These are phyloP conservation scores for Euproctis similis DNA, from an alignment of 2,888 invertebrate species.

Conservation along the genomic window DNA sequence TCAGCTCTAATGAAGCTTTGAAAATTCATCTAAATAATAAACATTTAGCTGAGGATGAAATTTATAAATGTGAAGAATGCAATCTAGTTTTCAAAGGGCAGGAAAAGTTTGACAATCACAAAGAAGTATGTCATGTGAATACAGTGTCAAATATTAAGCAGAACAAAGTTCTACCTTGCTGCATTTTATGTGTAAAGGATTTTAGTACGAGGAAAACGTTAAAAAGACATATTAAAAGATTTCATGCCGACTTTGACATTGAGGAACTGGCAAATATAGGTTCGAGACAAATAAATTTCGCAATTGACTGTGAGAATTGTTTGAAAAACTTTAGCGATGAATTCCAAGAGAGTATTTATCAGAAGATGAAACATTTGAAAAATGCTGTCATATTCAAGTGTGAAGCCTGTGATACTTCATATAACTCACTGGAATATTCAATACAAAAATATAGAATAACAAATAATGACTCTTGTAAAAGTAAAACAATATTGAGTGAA, in stretches of 20 bases:
- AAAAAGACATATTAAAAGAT: slow-evolving; percentile 56
- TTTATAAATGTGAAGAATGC: slow-evolving; percentile 58
- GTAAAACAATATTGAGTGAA: slow-evolving; percentile 52
- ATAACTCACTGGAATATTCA: slow-evolving; percentile 41
- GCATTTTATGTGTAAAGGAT: slow-evolving; percentile 55
- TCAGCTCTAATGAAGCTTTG: slow-evolving; percentile 42
- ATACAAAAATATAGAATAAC: slow-evolving; percentile 39
- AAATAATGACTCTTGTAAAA: slow-evolving; percentile 26
- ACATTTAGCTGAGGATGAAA: slow-evolving; percentile 50
- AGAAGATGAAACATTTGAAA: slow-evolving; percentile 34
- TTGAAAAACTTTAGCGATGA: slow-evolving; percentile 45
- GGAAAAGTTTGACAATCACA: slow-evolving; percentile 49
- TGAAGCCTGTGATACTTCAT: slow-evolving; percentile 32
- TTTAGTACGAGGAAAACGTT: slow-evolving; percentile 59
- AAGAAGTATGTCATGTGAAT: slow-evolving; percentile 32
- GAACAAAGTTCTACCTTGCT: slow-evolving; percentile 41
- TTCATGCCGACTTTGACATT: slow-evolving; percentile 47
- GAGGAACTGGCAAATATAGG: slow-evolving; percentile 49
- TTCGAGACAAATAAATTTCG: slow-evolving; percentile 25
- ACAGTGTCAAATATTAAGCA: slow-evolving; percentile 25
- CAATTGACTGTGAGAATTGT: slow-evolving; percentile 48
- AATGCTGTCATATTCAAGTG: slow-evolving; percentile 47
- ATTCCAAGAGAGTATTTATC: slow-evolving; percentile 28
- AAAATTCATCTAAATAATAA: slow-evolving; percentile 44
- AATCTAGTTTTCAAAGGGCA: slow-evolving; percentile 52